phyloP scores from a whole-genome alignment of 2,888 invertebrate genomes.

The Lasioglossum malachurum region DNA sequence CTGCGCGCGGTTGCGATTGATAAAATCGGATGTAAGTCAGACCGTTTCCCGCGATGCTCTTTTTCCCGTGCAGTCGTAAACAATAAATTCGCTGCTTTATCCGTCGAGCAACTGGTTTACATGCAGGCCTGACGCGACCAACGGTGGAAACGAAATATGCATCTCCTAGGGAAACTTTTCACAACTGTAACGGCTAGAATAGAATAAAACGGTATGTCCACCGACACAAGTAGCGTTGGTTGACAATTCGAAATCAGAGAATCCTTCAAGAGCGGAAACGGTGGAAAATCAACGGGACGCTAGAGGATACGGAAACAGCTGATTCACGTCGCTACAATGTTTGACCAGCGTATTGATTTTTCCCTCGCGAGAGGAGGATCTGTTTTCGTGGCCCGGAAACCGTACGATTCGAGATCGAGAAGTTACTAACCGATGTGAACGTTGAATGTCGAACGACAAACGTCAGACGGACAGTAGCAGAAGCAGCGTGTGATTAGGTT shows the following conservation, averaged over 20 bases:
- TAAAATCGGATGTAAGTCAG: background rate
- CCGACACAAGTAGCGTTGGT: background rate
- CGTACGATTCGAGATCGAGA: background rate
- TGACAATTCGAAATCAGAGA: background rate
- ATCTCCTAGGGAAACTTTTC: background rate
- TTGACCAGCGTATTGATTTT: slow-evolving; percentile 73
- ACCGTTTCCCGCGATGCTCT: background rate
- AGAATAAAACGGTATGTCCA: background rate
- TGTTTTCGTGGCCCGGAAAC: slow-evolving; percentile 3
- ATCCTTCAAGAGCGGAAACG: background rate
- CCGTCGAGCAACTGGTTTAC: background rate
- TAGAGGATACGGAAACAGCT: slow-evolving; percentile 66
- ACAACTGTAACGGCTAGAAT: background rate
- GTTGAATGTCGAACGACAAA: background rate
- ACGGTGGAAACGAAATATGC: background rate
- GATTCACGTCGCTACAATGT: slow-evolving; percentile 65
- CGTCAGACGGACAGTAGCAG: slow-evolving; percentile 37
- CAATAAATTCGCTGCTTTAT: slow-evolving; percentile 3
- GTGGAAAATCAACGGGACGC: background rate
- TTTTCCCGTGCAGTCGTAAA: background rate
- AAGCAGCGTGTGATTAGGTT: slow-evolving; percentile 50
- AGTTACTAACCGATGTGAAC: background rate
- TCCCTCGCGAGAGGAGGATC: slow-evolving; percentile 44
- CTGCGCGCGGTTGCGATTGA: background rate
- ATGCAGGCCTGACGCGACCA: background rate